Percentiles rank a stretch among this genome's conserved stretches.
These are phyloP conservation scores for Notodonta ziczac DNA, from an alignment of 2,888 invertebrate species.

Conservation along the genomic window DNA sequence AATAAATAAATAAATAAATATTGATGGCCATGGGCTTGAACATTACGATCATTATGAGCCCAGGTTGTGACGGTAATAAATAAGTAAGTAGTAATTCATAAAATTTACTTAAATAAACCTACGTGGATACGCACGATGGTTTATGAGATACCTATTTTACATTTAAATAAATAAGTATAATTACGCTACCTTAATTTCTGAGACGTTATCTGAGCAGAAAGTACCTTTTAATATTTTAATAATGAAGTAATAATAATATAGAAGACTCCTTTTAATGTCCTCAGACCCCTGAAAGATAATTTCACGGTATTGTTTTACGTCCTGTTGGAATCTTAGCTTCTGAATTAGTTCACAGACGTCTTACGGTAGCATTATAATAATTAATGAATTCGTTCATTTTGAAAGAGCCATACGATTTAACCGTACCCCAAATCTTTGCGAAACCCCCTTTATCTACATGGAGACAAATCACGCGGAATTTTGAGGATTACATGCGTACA, in stretches of 20 bases:
- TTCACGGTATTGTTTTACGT: conserved; percentile 48
- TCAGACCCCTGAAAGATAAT: conserved; percentile 48
- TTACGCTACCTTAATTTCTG: conserved; percentile 49
- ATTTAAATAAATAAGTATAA: too few relatives aligned
- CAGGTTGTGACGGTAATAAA: too few relatives aligned
- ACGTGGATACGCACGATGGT: too few relatives aligned
- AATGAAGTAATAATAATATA: conserved; percentile 34
- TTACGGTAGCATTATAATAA: conserved; percentile 6
- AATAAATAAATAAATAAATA: too few relatives aligned
- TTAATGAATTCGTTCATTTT: conserved; percentile 18
- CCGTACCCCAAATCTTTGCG: conserved; percentile 46
- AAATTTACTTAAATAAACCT: too few relatives aligned
- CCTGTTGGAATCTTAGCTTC: conserved; percentile 15
- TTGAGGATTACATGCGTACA: conserved; percentile 70
- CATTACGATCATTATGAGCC: too few relatives aligned
- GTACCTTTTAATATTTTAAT: conserved; percentile 68
- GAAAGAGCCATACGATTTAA: conserved; percentile 46
- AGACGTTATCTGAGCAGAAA: conserved; percentile 64
- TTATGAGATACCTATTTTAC: too few relatives aligned
- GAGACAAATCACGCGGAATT: conserved; percentile 74
- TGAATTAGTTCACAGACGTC: conserved; percentile 42
- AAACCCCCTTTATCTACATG: conserved; percentile 58
- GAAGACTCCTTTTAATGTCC: conserved; percentile 55
- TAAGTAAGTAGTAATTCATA: too few relatives aligned
- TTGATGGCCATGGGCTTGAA: too few relatives aligned